Evolutionary conservation across 2,797 vertebrate species (phyloP).

Genomic region (Heterohyrax brucei): DNA sequence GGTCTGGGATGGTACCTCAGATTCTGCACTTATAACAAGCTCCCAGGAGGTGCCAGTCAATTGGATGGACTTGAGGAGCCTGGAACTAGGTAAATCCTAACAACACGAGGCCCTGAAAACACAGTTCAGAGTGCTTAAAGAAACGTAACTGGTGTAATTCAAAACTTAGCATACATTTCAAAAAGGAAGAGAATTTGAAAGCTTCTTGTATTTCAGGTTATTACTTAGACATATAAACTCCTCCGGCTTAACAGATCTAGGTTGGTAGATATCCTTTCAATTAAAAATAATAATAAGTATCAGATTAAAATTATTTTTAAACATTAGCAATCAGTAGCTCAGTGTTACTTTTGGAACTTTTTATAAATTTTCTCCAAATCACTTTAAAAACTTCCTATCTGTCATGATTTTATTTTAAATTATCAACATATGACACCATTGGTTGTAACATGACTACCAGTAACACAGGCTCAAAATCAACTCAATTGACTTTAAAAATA

Average conservation of each 20-base stretch:
- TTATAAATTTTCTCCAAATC: slow-evolving; percentile 51
- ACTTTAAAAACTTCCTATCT: neutral
- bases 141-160: neutral
- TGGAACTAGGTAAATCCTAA: neutral
- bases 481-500: slow-evolving; percentile 48
- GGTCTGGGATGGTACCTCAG: neutral
- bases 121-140: neutral
- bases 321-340: slow-evolving; percentile 20
- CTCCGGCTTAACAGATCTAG: slow-evolving; percentile 18
- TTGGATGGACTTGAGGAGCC: neutral
- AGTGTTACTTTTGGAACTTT: slow-evolving; percentile 39
- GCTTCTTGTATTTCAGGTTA: neutral
- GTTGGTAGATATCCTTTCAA: slow-evolving; percentile 33
- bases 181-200: slow-evolving; percentile 54
- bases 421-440: slow-evolving; percentile 30
- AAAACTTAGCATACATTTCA: slow-evolving; percentile 17
- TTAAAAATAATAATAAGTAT: neutral
- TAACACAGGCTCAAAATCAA: slow-evolving; percentile 63
- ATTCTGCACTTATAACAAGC: slow-evolving; percentile 25
- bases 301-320: slow-evolving; percentile 46
- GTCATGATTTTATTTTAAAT: slow-evolving; percentile 56
- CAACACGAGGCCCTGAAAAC: neutral
- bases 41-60: neutral
- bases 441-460: neutral
- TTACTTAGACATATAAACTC: neutral